Conservation (phyloP, 64 coral and sea anemone genomes). For the Actinia equina region DNA sequence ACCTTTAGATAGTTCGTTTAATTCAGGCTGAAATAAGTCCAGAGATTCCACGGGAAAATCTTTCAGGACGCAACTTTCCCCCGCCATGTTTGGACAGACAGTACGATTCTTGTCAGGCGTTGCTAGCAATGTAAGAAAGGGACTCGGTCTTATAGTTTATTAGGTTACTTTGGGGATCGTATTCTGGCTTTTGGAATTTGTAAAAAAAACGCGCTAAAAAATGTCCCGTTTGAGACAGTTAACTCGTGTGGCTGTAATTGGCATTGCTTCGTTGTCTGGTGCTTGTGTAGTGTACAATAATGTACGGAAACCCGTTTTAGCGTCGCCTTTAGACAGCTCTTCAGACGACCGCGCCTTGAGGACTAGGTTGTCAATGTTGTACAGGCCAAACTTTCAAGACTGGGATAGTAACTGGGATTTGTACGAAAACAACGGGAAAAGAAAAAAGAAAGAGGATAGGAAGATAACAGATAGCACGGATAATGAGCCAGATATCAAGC, state of each 20-base stretch:
- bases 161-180: not conserved
- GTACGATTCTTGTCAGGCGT: constrained; percentile 28
- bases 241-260: constrained; percentile 40
- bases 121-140: not conserved
- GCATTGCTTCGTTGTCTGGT: constrained; percentile 66
- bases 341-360: constrained; percentile 18
- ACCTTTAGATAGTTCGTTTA: constrained; percentile 85
- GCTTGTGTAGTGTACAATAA: constrained; percentile 55
- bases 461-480: not conserved
- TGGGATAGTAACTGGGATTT: constrained; percentile 96
- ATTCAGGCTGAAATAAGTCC: constrained; percentile 58
- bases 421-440: constrained; percentile 47
- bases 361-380: constrained; percentile 37
- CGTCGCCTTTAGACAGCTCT: not conserved
- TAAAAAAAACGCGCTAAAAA: not conserved
- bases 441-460: constrained; percentile 10
- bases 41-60: constrained; percentile 59
- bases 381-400: constrained; percentile 37
- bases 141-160: not conserved
- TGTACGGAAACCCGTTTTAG: constrained; percentile 31
- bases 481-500: constrained; percentile 56
- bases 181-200: not conserved
- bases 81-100: not conserved
- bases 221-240: constrained; percentile 60
- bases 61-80: not conserved